Evolutionary conservation across 2,113 vertebrate genomes (phyloP).

Genomic region (Arvicanthis niloticus): DNA sequence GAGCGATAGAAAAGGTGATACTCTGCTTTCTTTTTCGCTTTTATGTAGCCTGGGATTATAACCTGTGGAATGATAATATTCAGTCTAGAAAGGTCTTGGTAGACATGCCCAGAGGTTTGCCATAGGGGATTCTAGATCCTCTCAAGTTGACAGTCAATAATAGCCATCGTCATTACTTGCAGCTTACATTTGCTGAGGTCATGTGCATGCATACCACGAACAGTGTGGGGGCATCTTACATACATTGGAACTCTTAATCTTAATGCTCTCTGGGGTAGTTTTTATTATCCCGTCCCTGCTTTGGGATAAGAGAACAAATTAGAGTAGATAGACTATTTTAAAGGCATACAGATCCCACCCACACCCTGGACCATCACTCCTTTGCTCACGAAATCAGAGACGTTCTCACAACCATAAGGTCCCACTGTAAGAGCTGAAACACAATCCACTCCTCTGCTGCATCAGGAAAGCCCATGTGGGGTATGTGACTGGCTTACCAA

Average conservation of each 20-base stretch:
- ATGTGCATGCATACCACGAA: not conserved
- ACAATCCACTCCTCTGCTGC: not conserved
- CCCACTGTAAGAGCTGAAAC: not conserved
- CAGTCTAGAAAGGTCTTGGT: not conserved
- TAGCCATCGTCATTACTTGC: not conserved
- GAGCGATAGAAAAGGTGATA: accelerated
- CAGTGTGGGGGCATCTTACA: not conserved
- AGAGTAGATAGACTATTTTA: not conserved
- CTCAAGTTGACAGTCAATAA: not conserved
- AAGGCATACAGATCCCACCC: not conserved
- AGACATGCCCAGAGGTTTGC: not conserved
- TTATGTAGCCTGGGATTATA: not conserved
- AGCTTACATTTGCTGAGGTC: slow-evolving; percentile 54
- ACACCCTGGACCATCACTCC: not conserved
- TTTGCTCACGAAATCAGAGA: slow-evolving; percentile 18
- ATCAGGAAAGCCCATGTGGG: not conserved
- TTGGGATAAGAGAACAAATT: not conserved
- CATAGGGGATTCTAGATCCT: not conserved
- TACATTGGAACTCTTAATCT: not conserved
- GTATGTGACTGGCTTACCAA: not conserved
- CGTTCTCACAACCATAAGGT: not conserved
- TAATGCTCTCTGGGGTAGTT: not conserved
- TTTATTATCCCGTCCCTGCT: not conserved
- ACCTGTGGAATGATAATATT: not conserved
- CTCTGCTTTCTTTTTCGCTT: not conserved